These are phyloP conservation scores for Heliothis subflexa DNA, from an alignment of 1,140 invertebrate genomes.

Conservation along the genomic window DNA sequence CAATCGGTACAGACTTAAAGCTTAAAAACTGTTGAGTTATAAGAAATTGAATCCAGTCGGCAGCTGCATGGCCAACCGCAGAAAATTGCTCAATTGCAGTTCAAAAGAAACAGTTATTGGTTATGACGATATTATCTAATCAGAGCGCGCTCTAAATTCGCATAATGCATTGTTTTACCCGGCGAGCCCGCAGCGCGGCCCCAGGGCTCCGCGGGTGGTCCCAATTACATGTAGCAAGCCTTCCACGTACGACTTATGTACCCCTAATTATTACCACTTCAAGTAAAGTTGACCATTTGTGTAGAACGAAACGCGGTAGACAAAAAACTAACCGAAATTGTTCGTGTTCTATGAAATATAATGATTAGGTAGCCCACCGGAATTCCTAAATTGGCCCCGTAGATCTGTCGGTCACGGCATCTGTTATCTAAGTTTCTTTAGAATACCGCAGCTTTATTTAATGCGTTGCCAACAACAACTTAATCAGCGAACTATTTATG, in stretches of 20 bases:
- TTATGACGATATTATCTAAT: slow-evolving; percentile 52
- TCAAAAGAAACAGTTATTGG: slow-evolving; percentile 32
- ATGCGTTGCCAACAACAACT: slow-evolving; percentile 28
- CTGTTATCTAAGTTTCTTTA: slow-evolving; percentile 25
- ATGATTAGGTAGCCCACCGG: slow-evolving; percentile 46
- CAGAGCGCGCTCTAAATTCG: slow-evolving; percentile 58
- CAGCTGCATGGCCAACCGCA: slow-evolving; percentile 3
- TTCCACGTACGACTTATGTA: slow-evolving; percentile 54
- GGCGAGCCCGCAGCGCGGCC: slow-evolving; percentile 51
- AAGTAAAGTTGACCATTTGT: slow-evolving; percentile 56
- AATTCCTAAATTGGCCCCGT: slow-evolving; percentile 54
- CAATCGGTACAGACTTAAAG: too few species aligned
- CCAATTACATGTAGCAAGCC: slow-evolving; percentile 57
- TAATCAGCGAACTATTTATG: slow-evolving; percentile 20
- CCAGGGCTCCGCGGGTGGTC: slow-evolving; percentile 67
- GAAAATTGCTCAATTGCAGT: slow-evolving; percentile 31
- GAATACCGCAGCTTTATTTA: slow-evolving; percentile 16
- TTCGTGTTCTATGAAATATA: slow-evolving; percentile 49
- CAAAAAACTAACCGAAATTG: slow-evolving; percentile 52
- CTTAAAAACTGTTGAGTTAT: background rate
- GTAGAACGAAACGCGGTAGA: slow-evolving; percentile 7
- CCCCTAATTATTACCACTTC: slow-evolving; percentile 61
- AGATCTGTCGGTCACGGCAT: slow-evolving; percentile 50
- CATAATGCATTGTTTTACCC: slow-evolving; percentile 61
- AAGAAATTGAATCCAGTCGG: slow-evolving; percentile 2